A percentile compares a stretch with the other conserved stretches of the same genome.
Conservation (phyloP, 2,797 vertebrate species). For the Coregonus ussuriensis region DNA sequence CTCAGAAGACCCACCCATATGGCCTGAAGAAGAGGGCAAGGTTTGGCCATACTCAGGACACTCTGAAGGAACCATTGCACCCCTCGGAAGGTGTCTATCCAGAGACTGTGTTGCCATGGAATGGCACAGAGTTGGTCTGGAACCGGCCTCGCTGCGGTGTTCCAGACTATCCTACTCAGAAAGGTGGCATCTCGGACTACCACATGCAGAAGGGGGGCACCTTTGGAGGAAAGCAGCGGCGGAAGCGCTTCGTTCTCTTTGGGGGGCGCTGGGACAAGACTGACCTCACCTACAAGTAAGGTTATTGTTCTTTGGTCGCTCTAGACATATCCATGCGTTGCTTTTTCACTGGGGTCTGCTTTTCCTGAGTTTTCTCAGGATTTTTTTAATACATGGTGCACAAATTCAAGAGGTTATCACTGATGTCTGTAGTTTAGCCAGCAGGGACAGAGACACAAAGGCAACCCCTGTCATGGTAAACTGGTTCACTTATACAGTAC, state of each 20-base stretch:
- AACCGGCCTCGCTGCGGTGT: slow-evolving; percentile 83
- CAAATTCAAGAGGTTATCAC: background rate
- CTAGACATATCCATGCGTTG: background rate
- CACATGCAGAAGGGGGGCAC: slow-evolving; percentile 17
- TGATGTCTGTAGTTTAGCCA: background rate
- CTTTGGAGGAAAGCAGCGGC: slow-evolving; percentile 68
- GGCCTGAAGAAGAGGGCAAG: slow-evolving; percentile 62
- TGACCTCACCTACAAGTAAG: slow-evolving; percentile 89
- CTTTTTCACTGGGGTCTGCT: too few relatives aligned
- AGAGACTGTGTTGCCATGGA: slow-evolving; percentile 36
- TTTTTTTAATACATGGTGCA: background rate
- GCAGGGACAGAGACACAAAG: background rate
- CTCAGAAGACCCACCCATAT: slow-evolving; percentile 55
- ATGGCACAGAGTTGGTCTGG: slow-evolving; percentile 42
- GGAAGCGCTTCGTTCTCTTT: slow-evolving; percentile 83
- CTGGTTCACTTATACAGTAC: background rate
- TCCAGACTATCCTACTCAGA: slow-evolving; percentile 76
- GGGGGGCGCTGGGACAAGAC: slow-evolving; percentile 86
- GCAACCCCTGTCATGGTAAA: background rate
- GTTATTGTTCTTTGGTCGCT: background rate
- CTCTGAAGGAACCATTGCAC: slow-evolving; percentile 39
- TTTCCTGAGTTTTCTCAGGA: background rate
- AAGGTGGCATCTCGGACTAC: background rate
- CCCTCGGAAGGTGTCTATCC: background rate
- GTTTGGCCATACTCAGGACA: slow-evolving; percentile 46